phyloP scores from a whole-genome alignment of 2,797 vertebrate species.

The Oreochromis mossambicus region DNA sequence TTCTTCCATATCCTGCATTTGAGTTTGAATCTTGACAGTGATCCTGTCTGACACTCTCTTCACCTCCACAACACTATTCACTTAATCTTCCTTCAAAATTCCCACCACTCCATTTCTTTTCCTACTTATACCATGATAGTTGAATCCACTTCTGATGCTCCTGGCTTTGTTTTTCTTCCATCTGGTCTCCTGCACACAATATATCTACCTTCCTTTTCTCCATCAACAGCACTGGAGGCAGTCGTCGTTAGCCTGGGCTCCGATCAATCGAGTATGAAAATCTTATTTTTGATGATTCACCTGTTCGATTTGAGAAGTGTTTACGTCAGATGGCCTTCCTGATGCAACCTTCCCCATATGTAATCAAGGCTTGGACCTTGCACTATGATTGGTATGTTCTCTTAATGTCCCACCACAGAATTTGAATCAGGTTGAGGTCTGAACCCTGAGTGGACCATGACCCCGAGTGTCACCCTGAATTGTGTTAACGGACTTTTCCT shows the following conservation, averaged over 20 bases:
- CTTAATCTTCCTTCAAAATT: too few relatives aligned
- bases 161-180: neutral
- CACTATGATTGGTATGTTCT: neutral
- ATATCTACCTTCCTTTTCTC: neutral
- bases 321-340: neutral
- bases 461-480: constrained; percentile 77
- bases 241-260: neutral
- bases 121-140: neutral
- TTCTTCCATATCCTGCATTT: too few relatives aligned
- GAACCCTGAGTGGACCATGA: neutral
- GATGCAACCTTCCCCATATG: neutral
- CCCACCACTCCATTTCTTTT: neutral
- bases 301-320: neutral
- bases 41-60: too few relatives aligned
- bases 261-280: neutral
- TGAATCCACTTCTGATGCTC: neutral
- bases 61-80: too few relatives aligned
- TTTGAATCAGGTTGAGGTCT: neutral
- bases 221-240: neutral
- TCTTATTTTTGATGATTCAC: neutral
- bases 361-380: neutral
- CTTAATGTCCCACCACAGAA: neutral
- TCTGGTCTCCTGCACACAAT: neutral
- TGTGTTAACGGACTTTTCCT: neutral
- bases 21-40: too few relatives aligned